Evolutionary conservation across 2,113 vertebrate species (phyloP), one percentile per base, ranked within the genome.

Genomic region (Seriola quinqueradiata): DNA sequence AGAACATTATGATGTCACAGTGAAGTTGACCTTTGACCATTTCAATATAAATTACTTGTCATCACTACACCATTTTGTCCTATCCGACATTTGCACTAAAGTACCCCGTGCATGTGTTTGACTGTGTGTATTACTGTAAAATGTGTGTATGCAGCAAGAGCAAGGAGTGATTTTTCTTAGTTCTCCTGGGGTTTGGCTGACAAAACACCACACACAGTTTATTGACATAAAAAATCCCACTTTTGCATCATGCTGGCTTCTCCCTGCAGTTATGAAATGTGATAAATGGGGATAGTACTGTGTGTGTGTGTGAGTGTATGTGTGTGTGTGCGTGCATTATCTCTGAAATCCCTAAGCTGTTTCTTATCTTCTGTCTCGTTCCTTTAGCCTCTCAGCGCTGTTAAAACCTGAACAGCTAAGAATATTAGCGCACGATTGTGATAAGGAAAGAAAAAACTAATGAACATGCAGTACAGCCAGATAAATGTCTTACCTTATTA

Each of bases 141-240:
- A 67, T 71, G 64, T 78, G 73, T 72, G 34, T 70, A 38, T 75
- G 19, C 10, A 68, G 63, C 42, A 61, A 63, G 19, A 70, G 38
- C 4, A 4, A 64, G 76, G 50, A 34, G 44, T 77, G 40, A 75
- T 75, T 81, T 66, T 66, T 79, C 54, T 72, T 64, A 63, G 36
- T 81, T 79, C 77, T 81, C 77, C 10, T 34, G 55, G 40, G 79
- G 61, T 79, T 61, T 64, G 34, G 44, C 73, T 68, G 66, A 81
- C 79, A 76, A 85, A 89, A 77, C 63, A 65, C 44, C 36, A 40
- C 28, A 46, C 23, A 77, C 64, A 73, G 57, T 85, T 57, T 79
- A 86, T 76, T 80, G 85, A 69, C 44, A 81, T 70, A 60, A 57
- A 77, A 79, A 46, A 8, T 5, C 8, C 19, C 21, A 61, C n/a